These are phyloP conservation scores for Synanthedon myopaeformis DNA, from an alignment of 2,888 invertebrate genomes.

Conservation along the genomic window DNA sequence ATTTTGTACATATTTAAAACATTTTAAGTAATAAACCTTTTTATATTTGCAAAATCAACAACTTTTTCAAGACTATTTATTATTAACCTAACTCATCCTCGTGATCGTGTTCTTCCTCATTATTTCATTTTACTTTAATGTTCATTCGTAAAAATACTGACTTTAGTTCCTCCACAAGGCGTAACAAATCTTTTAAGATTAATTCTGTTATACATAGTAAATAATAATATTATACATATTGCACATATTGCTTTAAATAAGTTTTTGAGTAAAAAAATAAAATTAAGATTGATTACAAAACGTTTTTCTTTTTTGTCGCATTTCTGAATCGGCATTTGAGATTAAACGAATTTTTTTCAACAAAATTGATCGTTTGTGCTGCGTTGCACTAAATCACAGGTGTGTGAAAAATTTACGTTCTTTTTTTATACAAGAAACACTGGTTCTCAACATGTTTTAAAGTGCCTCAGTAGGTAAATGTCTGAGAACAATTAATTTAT, in stretches of 20 bases:
- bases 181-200: background rate
- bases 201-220: background rate
- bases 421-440: slow-evolving; percentile 19
- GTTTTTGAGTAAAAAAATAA: background rate
- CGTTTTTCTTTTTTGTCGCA: slow-evolving; percentile 16
- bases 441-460: slow-evolving; percentile 19
- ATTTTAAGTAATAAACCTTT: too few species aligned
- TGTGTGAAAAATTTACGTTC: slow-evolving; percentile 46
- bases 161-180: background rate
- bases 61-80: too few species aligned
- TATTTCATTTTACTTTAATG: background rate
- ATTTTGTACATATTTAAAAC: too few species aligned
- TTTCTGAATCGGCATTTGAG: slow-evolving; percentile 21
- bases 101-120: background rate
- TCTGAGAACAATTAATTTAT: background rate
- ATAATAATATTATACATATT: background rate
- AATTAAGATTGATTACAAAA: slow-evolving; percentile 29
- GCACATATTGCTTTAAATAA: background rate
- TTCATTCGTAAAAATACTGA: background rate
- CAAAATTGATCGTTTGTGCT: slow-evolving; percentile 31
- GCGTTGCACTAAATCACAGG: slow-evolving; percentile 46
- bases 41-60: too few species aligned
- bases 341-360: slow-evolving; percentile 31
- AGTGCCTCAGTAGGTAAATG: too few species aligned
- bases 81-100: too few species aligned